Base-by-base conservation (phyloP, 2,888 invertebrate species). In the Oscheius sp. region DNA sequence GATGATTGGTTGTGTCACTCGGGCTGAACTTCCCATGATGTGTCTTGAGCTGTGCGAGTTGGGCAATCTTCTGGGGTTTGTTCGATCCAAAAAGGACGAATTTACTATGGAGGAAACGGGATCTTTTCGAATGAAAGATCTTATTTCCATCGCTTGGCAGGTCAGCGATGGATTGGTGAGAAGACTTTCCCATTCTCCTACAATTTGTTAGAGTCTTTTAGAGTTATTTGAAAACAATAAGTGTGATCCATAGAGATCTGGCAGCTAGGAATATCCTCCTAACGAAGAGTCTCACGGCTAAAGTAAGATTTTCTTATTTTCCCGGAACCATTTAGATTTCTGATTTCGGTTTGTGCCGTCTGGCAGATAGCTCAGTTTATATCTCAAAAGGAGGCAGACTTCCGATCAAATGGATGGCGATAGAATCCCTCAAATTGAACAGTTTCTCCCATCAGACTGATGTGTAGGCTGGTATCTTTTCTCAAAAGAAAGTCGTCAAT, bases 301-400 rank as follows among this genome's bases (percentile, higher is more conserved):
- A 42, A 17, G 42, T 42, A 6, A n/a, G 4, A n/a, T 42, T 42
- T 17, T 12, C 17, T 3, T 42, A n/a, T 12, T 10, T 6, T 42
- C 17, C 81, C 81, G 0, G 42, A 42, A 12, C 15, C 6, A 12
- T 42, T 37, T 37, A 81, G 81, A 76, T 82, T 42, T 73, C 76
- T 65, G 82, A 82, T 58, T 82, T 82, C 58, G 82, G 82, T n/a
- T 63, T 82, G 12, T 81, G 82, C 39, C 72, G 82, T 4, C 73
- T 81, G 39, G 72, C 78, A 20, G 74, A 80, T 58, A 72, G 74
- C 8, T 72, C 77, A 17, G 61, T 81, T 3, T 82, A 82, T 65
- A 80, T 79, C n/a, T 72, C 81, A 0, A 75, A 75, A 52, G 82
- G 80, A n/a, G n/a, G n/a, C n/a, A n/a, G n/a, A n/a, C n/a, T n/a